Evolutionary conservation across 2,797 vertebrate species (phyloP).

Genomic region (Cirrhinus molitorella): DNA sequence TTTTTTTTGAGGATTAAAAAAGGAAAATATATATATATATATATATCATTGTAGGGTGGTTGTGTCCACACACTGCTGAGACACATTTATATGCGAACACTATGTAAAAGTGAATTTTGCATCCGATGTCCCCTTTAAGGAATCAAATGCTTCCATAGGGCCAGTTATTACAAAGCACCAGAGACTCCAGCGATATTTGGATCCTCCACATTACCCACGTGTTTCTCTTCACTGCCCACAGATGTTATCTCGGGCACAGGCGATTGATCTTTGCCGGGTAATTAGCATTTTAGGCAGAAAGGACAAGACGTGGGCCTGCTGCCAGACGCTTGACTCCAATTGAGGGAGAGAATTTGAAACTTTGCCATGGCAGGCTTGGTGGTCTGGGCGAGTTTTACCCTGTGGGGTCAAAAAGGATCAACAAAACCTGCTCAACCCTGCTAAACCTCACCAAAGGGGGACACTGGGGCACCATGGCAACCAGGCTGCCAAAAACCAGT

Average conservation of each 20-base stretch:
- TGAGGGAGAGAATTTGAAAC: conserved; percentile 37
- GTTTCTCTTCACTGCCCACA: conserved; percentile 44
- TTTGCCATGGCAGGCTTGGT: conserved; percentile 42
- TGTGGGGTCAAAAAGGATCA: conserved; percentile 33
- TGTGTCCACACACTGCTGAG: no score
- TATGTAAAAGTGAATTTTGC: no score
- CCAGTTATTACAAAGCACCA: conserved; percentile 13
- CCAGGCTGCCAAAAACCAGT: conserved; percentile 17
- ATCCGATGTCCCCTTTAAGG: no score
- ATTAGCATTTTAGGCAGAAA: conserved; percentile 51
- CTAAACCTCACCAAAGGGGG: conserved; percentile 46
- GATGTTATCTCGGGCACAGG: conserved; percentile 49
- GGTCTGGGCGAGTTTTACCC: conserved; percentile 33
- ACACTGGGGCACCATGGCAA: conserved; percentile 50
- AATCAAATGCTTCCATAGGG: not conserved
- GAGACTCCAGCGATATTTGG: not conserved
- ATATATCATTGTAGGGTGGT: no score
- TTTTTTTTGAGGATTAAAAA: no score
- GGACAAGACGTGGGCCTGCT: conserved; percentile 42
- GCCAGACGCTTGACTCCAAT: conserved; percentile 33
- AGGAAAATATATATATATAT: no score
- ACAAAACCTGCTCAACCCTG: conserved; percentile 52
- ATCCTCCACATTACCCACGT: conserved; percentile 29
- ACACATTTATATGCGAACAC: no score
- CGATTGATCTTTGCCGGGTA: conserved; percentile 45